Conservation (phyloP, 2,113 vertebrate species). For the Erythrocebus patas region DNA sequence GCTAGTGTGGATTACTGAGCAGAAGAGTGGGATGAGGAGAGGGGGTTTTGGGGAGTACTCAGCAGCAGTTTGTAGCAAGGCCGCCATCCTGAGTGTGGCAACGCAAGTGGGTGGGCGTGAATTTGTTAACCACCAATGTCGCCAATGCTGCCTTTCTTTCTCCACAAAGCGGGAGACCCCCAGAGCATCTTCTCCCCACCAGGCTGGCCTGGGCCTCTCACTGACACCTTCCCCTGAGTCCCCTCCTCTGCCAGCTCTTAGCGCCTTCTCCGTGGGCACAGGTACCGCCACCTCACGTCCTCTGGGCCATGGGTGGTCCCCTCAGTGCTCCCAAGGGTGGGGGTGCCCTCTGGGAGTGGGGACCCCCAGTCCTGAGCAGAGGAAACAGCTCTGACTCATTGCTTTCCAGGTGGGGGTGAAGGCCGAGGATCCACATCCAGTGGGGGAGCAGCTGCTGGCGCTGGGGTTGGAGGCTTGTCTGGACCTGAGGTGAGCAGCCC, state of each 20-base stretch:
- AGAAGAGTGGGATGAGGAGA: not conserved
- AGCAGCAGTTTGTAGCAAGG: not conserved
- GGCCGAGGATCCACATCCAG: not conserved
- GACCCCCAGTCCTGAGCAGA: not conserved
- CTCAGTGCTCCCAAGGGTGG: not conserved
- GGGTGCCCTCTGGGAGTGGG: not conserved
- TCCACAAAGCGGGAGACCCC: constrained; percentile 64
- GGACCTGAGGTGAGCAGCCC: constrained; percentile 53
- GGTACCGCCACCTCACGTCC: constrained; percentile 76
- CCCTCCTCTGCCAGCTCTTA: constrained; percentile 51
- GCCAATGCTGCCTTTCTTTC: not conserved
- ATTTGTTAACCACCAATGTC: not conserved
- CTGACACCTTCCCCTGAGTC: not conserved
- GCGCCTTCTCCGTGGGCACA: constrained; percentile 74
- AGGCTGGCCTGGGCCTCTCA: not conserved
- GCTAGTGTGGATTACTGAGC: not conserved
- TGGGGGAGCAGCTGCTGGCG: accelerated
- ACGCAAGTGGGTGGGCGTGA: accelerated
- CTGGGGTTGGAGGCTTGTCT: not conserved
- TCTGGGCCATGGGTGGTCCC: not conserved
- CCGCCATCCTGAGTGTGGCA: not conserved
- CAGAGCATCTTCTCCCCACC: not conserved
- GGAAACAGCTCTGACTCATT: not conserved
- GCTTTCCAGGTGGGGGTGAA: constrained; percentile 28
- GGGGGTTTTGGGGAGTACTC: not conserved